phyloP scores from a whole-genome alignment of 2,888 invertebrate species.

The Ophraella communa region DNA sequence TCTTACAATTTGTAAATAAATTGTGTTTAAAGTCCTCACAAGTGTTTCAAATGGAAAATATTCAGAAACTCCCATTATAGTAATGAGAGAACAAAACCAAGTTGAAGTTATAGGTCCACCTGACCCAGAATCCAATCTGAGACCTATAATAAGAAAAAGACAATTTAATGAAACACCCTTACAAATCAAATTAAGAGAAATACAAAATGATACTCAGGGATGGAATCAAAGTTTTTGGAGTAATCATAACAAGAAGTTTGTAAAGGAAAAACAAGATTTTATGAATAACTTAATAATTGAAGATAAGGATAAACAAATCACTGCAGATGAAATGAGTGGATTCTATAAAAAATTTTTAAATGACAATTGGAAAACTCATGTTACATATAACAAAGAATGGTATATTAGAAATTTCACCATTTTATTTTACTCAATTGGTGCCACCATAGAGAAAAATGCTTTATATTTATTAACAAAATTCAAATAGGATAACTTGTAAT shows the following conservation, averaged over 20 bases:
- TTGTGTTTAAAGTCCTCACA: no score
- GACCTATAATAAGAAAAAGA: slow-evolving; percentile 72
- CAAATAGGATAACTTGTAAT: no score
- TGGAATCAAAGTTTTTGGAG: slow-evolving; percentile 90
- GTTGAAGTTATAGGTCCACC: slow-evolving; percentile 80
- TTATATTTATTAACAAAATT: slow-evolving; percentile 9
- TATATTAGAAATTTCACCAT: slow-evolving; percentile 78
- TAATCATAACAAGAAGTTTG: slow-evolving; percentile 78
- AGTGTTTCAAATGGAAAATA: slow-evolving; percentile 44
- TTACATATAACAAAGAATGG: slow-evolving; percentile 83
- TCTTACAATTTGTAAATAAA: no score
- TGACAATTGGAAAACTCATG: slow-evolving; percentile 78
- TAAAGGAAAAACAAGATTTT: slow-evolving; percentile 69
- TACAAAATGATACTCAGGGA: slow-evolving; percentile 72
- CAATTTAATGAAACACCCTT: slow-evolving; percentile 70
- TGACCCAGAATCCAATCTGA: slow-evolving; percentile 79
- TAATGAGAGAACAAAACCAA: slow-evolving; percentile 51
- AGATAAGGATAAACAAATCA: slow-evolving; percentile 63
- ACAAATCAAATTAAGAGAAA: slow-evolving; percentile 69
- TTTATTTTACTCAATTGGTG: slow-evolving; percentile 67
- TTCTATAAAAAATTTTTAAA: slow-evolving; percentile 88
- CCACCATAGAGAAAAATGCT: slow-evolving; percentile 60
- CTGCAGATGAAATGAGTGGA: slow-evolving; percentile 85
- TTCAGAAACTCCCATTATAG: slow-evolving; percentile 51
- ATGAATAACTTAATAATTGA: slow-evolving; percentile 51